These are phyloP conservation scores for Coregonus clupeaformis DNA, from an alignment of 2,113 vertebrate genomes.

Conservation along the genomic window DNA sequence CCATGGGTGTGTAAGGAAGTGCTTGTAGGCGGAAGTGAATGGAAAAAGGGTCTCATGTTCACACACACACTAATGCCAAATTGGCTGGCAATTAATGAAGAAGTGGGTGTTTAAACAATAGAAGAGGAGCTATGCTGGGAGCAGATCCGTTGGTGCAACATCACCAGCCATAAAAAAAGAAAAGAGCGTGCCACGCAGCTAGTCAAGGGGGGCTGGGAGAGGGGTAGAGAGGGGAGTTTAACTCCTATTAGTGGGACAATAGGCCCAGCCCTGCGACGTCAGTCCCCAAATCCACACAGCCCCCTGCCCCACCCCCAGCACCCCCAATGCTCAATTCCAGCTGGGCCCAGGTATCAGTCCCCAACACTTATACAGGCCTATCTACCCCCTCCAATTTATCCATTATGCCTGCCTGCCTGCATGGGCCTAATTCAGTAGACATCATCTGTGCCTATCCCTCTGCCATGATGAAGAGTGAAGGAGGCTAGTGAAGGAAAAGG, in stretches of 20 bases:
- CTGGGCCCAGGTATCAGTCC: slow-evolving; percentile 6
- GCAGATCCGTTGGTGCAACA: background rate
- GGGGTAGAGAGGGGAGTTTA: slow-evolving; percentile 43
- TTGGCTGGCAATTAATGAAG: slow-evolving; percentile 40
- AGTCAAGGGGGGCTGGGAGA: slow-evolving; percentile 15
- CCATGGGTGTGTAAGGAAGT: slow-evolving; percentile 23
- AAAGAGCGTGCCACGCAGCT: slow-evolving; percentile 28
- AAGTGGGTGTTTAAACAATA: slow-evolving; percentile 48
- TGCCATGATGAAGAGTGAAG: background rate
- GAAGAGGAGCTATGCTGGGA: background rate
- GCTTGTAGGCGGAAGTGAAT: slow-evolving; percentile 27
- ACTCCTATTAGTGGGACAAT: slow-evolving; percentile 60
- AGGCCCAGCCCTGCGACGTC: slow-evolving; percentile 1
- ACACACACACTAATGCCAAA: slow-evolving; percentile 28
- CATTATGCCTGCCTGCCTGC: slow-evolving; percentile 4
- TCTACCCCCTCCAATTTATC: background rate
- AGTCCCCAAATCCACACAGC: background rate
- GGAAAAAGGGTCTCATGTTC: slow-evolving; percentile 39
- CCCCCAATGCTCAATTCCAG: slow-evolving; percentile 22
- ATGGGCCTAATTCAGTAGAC: background rate
- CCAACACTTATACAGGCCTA: background rate
- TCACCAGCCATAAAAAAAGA: slow-evolving; percentile 18
- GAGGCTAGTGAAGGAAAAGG: background rate
- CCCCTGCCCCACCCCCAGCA: background rate
- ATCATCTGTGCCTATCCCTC: background rate